phyloP scores from a whole-genome alignment of 2,113 vertebrate genomes.

The Thermophis baileyi region DNA sequence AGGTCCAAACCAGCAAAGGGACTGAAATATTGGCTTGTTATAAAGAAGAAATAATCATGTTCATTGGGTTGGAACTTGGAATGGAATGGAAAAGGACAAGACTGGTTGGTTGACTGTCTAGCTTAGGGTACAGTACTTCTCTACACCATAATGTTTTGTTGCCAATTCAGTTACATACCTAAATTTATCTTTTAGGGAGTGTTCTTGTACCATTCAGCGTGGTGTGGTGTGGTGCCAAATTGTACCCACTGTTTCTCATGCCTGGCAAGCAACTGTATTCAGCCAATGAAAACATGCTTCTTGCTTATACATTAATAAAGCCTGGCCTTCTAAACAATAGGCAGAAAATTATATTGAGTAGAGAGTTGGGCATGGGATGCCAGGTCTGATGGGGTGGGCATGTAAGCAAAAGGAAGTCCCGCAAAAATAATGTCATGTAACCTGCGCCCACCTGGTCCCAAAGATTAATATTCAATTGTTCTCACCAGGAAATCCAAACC shows the following conservation, averaged over 20 bases:
- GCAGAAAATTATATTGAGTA: neutral
- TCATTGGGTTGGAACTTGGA: neutral
- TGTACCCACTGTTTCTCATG: neutral
- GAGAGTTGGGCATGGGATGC: neutral
- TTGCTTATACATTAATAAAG: neutral
- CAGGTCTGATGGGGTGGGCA: neutral
- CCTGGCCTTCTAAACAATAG: neutral
- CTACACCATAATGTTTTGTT: neutral
- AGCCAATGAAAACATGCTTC: neutral
- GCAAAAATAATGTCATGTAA: neutral
- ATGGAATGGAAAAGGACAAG: neutral
- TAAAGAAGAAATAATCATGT: neutral
- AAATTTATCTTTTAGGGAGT: neutral
- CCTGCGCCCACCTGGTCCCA: neutral
- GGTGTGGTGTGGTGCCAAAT: neutral
- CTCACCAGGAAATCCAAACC: slow-evolving; percentile 19
- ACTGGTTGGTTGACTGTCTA: neutral
- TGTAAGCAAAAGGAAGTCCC: neutral
- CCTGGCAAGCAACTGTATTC: neutral
- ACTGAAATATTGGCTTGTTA: neutral
- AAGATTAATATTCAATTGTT: slow-evolving; percentile 22
- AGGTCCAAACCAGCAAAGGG: neutral
- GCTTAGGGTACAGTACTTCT: neutral
- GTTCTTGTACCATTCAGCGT: neutral
- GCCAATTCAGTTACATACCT: neutral